These are phyloP conservation scores for Poliocrania exsul DNA, from an alignment of 2,797 vertebrate genomes.

Conservation along the genomic window DNA sequence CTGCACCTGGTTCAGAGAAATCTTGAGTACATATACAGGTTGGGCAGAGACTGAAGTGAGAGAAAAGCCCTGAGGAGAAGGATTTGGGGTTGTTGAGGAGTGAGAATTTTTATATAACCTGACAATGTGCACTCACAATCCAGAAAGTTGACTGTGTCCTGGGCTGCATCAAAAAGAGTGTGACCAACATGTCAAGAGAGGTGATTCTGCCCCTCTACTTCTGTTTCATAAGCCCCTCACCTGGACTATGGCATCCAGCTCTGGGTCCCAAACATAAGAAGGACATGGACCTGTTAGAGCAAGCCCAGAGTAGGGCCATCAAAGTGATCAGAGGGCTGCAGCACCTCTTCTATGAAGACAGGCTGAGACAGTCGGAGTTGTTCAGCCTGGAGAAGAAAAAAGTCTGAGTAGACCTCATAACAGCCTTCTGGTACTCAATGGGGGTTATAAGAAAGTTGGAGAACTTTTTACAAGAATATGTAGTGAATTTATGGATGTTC, in stretches of 20 bases:
- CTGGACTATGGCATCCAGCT: not conserved
- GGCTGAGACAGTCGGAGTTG: no score
- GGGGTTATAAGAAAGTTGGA: not conserved
- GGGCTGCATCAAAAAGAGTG: not conserved
- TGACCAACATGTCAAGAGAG: not conserved
- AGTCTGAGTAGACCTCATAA: not conserved
- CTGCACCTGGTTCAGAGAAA: not conserved
- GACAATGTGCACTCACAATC: not conserved
- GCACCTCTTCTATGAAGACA: not conserved
- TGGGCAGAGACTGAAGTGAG: not conserved
- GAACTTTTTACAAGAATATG: not conserved
- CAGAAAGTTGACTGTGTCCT: fast-evolving
- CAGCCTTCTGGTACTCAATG: not conserved
- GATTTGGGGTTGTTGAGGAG: not conserved
- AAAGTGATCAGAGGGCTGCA: not conserved
- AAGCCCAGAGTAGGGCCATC: not conserved
- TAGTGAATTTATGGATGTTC: not conserved
- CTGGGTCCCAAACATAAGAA: not conserved
- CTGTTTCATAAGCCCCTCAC: not conserved
- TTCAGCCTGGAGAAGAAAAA: not conserved
- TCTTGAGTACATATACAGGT: no score
- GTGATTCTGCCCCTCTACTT: not conserved
- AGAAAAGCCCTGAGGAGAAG: not conserved
- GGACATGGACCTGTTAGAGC: not conserved
- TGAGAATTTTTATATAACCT: not conserved